Evolutionary conservation across 2,113 vertebrate species (phyloP).

Genomic region (Anoplopoma fimbria): DNA sequence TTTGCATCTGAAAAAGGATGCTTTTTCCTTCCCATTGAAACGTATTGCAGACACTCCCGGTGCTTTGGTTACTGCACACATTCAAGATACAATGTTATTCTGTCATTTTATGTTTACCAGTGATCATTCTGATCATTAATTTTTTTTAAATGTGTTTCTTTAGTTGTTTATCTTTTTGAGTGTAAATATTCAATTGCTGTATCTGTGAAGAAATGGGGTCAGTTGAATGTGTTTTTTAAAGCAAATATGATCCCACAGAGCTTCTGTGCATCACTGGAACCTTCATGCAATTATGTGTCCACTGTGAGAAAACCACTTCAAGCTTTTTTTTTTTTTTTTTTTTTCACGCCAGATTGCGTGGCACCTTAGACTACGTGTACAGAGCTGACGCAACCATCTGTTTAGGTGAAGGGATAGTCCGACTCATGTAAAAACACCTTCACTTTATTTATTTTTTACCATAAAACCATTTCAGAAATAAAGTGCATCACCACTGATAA

Average conservation of each 20-base stretch:
- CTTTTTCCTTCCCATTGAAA: not conserved
- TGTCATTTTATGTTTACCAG: conserved; percentile 2
- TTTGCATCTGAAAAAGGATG: not conserved
- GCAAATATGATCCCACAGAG: conserved; percentile 40
- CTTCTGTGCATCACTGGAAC: conserved; percentile 38
- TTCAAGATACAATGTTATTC: not conserved
- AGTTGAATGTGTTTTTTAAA: conserved; percentile 77
- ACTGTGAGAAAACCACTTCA: conserved; percentile 24
- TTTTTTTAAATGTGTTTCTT: conserved; percentile 23
- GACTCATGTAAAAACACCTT: conserved; percentile 68
- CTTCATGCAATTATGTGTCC: conserved; percentile 18
- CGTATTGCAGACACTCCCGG: not conserved
- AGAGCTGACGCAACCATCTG: conserved; percentile 23
- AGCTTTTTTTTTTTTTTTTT: not conserved
- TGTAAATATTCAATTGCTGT: conserved; percentile 61
- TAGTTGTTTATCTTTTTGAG: conserved; percentile 22
- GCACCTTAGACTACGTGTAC: conserved; percentile 41
- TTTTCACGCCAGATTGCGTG: conserved; percentile 20
- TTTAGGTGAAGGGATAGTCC: conserved; percentile 43
- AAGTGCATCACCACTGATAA: conserved; percentile 63
- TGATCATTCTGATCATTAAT: not conserved
- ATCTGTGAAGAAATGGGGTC: conserved; percentile 59
- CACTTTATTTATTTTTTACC: conserved; percentile 80
- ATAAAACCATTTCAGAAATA: conserved; percentile 75
- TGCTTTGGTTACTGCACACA: conserved; percentile 8